Evolutionary conservation across 2,113 vertebrate species (phyloP), one percentile per base, ranked within the genome.

Genomic region (Heliornis fulica): DNA sequence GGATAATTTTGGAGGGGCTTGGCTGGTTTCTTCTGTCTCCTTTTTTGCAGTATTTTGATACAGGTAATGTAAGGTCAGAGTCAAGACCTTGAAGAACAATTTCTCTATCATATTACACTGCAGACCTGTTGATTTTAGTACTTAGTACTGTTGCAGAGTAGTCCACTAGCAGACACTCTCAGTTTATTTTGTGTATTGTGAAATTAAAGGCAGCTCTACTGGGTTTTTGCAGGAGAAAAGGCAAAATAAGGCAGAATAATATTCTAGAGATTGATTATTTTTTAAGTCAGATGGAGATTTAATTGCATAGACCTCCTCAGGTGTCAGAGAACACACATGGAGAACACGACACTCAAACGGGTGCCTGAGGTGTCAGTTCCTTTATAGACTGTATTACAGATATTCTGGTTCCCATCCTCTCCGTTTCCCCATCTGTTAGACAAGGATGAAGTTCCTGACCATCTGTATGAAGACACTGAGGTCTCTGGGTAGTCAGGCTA

Each of bases 1-100:
- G 6, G 87, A 95, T 96, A 97, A 96, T 97, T 97, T 97, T 96
- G 97, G 94, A 97, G 61, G 89, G 68, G 46, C 61, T 97, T 97
- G 95, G 94, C 93, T 93, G 77, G 81, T 96, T 94, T 86, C 82
- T 96, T 79, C 29, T 11, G 65, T 81, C 84, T 94, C 93, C 92
- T 97, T 97, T 94, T 97, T 96, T 96, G 69, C 87, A 89, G 45
- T 92, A 34, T 83, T 96, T 94, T 94, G 84, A 89, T 84, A 71
- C 54, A 96, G 93, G 89, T 96, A 93, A 79, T 2, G 22, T 90
- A 94, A 96, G 93, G 87, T 76, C 79, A 94, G 48, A 83, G 64
- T 79, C 53, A 95, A 87, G 88, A 34, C 21, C 48, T 92, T 70
- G 46, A 3, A 9, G 79, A 96, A 94, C 15, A 78, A 96, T 96